Evolutionary conservation across 2,888 invertebrate genomes (phyloP).

Genomic region (Holacanthella duospinosa): DNA sequence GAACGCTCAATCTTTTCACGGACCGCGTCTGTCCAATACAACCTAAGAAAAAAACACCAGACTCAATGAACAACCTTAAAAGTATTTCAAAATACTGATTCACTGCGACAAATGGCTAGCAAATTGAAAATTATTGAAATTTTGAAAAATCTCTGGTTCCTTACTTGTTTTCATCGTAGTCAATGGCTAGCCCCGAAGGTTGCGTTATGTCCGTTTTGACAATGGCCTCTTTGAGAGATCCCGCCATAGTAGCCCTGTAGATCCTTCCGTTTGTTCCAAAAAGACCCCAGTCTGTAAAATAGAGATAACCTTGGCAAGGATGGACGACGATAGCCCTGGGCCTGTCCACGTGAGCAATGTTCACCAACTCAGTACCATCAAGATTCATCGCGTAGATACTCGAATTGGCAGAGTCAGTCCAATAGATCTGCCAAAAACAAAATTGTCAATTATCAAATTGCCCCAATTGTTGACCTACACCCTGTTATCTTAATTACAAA

Average conservation of each 20-base stretch:
- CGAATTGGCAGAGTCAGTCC: conserved; percentile 91
- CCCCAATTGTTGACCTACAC: not conserved
- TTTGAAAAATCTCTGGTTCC: not conserved
- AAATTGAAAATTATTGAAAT: not conserved
- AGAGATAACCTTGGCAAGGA: conserved; percentile 53
- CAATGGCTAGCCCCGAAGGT: conserved; percentile 89
- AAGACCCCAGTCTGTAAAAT: conserved; percentile 92
- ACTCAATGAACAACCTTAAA: too few relatives aligned
- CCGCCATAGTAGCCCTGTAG: conserved; percentile 90
- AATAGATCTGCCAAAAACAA: conserved; percentile 58
- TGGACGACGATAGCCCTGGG: conserved; percentile 53
- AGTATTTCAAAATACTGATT: not conserved
- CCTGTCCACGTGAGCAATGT: conserved; percentile 84
- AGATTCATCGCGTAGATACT: conserved; percentile 90
- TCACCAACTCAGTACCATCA: conserved; percentile 73
- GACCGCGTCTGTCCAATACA: conserved; percentile 97
- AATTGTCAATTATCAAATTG: not conserved
- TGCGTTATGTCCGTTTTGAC: conserved; percentile 83
- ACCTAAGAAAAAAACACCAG: conserved; percentile 19
- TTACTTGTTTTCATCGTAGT: conserved; percentile 75
- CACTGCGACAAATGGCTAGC: too few relatives aligned
- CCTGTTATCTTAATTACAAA: not conserved
- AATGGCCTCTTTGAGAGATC: conserved; percentile 76
- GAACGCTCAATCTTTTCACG: conserved; percentile 89
- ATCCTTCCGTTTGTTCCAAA: conserved; percentile 89